Evolutionary conservation across 2,797 vertebrate species (phyloP), one percentile per base, ranked within the genome.

Genomic region (Hippopotamyrus pictus): DNA sequence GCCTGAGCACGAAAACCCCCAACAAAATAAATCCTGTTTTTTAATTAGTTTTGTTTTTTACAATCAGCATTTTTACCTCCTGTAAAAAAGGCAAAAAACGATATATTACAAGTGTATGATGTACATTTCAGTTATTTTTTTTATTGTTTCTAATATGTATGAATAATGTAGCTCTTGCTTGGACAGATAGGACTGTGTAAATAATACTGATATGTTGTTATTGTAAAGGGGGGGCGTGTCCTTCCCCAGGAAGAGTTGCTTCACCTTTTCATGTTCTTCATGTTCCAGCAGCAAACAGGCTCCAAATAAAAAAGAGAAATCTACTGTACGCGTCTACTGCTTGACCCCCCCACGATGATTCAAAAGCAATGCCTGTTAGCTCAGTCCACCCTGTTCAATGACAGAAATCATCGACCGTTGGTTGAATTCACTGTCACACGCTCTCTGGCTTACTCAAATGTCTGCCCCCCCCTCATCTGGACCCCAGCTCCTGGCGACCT

Each of bases 111-210:
- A 96, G 95, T 97, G 96, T 98, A 98, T 98, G 97, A 98, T 98
- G 98, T 98, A 98, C 96, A 98, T 98, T 98, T 98, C 97, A 97
- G 97, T 98, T 97, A 95, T 97, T 97, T 96, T 96, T 96, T 96
- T 97, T 96, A 96, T 97, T 96, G 95, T 98, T 98, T 98, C 96
- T 97, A 98, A 97, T 97, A 97, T 97, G 97, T 98, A 97, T 95
- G 95, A 97, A 97, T 96, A 96, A 97, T 96, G 96, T 97, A 97
- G 96, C 96, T 97, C 95, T 96, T 97, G 97, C 96, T 97, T 97
- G 95, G 92, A 93, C 96, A 94, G 93, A 93, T 93, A 94, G 96
- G 97, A 96, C 96, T 98, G 97, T 98, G 97, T 98, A 98, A 97
- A 98, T 97, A 97, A 91, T 65, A 65, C 8, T 95, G 94, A 96